Base-by-base conservation (phyloP, 2,113 vertebrate genomes). In the Semnornis frantzii region DNA sequence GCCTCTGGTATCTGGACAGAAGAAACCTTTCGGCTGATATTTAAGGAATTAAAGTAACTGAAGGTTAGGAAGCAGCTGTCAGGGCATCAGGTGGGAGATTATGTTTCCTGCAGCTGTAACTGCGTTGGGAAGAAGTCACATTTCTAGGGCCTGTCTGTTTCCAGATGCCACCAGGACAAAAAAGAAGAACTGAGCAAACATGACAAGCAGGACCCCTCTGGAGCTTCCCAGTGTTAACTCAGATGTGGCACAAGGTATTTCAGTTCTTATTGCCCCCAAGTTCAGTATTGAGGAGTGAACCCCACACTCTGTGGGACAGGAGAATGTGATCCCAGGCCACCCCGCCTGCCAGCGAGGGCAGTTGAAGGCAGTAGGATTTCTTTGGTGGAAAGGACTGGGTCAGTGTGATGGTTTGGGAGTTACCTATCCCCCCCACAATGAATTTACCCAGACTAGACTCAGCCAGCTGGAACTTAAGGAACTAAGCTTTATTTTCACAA, bases 41-140 rank as follows among this genome's bases (percentile, higher is more conserved):
- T 79, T 60, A 52, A 55, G 74, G 57, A 70, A 37, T 3, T 33
- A 54, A 33, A 27, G 52, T 18, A 44, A 18, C 54, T 5, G 8
- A 18, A 39, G 28, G n/a, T 31, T 2, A 14, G 31, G 48, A 63
- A 48, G 62, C 34, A 30, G 30, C 60, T 74, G 48, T 28, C 62
- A 24, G 50, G 50, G 23, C 50, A 52, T 52, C 50, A 52, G 50
- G 23, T 52, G 50, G 50, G 50, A 24, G 50, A 12, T 25, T 24
- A 25, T 42, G 25, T 74, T 39, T 44, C 25, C 37, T 76, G 39
- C 52, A 34, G 52, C 64, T 2, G 1, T 59, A 73, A 46, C 58
- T 2, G 1, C 3, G 2, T 34, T 0, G 0, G 25, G 37, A 69
- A 17, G 24, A 69, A 1, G 2, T 54, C 62, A 27, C 0, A 0